Evolutionary conservation across 2,113 vertebrate species (phyloP).

Genomic region (Mohoua ochrocephala): DNA sequence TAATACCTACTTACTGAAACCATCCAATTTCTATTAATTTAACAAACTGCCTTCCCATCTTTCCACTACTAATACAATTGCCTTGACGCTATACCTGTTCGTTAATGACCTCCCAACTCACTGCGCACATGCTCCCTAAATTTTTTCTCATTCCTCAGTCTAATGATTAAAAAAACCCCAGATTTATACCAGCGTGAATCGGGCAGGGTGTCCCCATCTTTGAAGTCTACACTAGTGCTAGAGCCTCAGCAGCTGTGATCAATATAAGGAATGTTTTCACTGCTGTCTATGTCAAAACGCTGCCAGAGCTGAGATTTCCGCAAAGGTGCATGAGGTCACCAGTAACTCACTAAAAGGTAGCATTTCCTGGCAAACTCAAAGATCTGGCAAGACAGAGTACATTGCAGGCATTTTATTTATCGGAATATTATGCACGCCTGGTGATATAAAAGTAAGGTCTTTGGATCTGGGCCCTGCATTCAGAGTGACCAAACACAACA

Average conservation of each 20-base stretch:
- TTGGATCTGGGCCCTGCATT: neutral
- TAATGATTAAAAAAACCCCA: neutral
- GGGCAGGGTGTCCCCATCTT: neutral
- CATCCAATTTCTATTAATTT: neutral
- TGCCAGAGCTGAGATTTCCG: neutral
- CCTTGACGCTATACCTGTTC: neutral
- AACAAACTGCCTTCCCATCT: neutral
- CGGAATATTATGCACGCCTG: neutral
- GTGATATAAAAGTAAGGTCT: neutral
- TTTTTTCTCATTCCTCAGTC: neutral
- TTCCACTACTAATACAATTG: neutral
- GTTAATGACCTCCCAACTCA: neutral
- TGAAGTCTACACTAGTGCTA: neutral
- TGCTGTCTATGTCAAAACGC: neutral
- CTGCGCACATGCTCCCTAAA: fast-evolving
- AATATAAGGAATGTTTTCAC: neutral
- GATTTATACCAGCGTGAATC: neutral
- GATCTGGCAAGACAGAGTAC: neutral
- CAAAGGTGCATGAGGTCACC: neutral
- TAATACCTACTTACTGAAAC: neutral
- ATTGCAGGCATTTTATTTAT: neutral
- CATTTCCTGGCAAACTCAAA: neutral
- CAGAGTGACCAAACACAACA: neutral
- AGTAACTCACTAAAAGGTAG: neutral
- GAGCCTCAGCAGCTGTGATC: neutral